Base-by-base conservation (phyloP, 1,140 invertebrate genomes). In the Pogonomyrmex californicus region DNA sequence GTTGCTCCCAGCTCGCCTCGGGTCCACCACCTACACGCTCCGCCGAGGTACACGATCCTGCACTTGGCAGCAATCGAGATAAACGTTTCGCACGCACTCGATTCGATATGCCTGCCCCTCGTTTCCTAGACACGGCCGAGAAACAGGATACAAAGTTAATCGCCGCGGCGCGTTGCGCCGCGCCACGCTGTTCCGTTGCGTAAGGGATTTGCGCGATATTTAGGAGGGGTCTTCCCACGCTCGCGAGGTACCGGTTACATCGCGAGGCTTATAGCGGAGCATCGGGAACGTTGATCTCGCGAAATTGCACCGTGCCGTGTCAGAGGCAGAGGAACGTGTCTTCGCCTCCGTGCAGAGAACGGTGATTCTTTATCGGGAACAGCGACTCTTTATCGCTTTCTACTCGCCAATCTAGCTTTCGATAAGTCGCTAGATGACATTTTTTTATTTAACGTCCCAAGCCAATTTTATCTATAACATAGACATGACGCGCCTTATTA, bases 1-100 rank as follows among this genome's bases (percentile, higher is more conserved):
- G 79, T 82, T 82, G 79, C 79, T 71, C 30, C 65, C 79, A 73
- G 66, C 79, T 41, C 36, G 63, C 78, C 78, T 81, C 47, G 38
- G 65, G 30, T 82, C 54, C 58, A 33, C 75, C 71, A 65, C 75
- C 75, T 65, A 78, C 75, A 85, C 62, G 73, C 14, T 41, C 14
- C 63, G 63, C 36, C 58, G 51, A 14, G 60, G 86, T 86, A 87
- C 86, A 86, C 81, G 81, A 75, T 86, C 66, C 79, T 75, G 86
- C 81, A 87, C 86, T 87, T 87, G 86, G 79, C 66, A 85, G 81
- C 62, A 70, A 86, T 86, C 85, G 65, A 86, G 85, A 86, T 86
- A 82, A 86, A 86, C 76, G 85, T 82, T 86, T 70, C 70, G 58
- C 62, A 87, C 73, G 83, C 82, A 78, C 86, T 82, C 79, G 79